Base-by-base conservation (phyloP, 2,888 invertebrate species). In the Dicycla oo region DNA sequence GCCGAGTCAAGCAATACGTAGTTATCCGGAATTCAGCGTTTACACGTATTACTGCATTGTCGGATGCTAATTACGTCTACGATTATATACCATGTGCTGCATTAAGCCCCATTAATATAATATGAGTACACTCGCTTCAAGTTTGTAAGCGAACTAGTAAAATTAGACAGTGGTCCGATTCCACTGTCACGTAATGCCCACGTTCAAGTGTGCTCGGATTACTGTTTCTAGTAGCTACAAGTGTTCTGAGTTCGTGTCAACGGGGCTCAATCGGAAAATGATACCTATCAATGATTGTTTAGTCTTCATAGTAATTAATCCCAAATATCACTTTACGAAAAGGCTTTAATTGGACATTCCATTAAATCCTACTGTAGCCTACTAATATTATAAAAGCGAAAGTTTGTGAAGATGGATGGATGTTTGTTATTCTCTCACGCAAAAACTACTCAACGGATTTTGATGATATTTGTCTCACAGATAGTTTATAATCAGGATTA, bases 141-240 rank as follows among this genome's bases (percentile, higher is more conserved):
- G 4, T 43, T 13, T 38, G 10, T 45, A 13, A 18, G 53, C 5
- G 6, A 53, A 10, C 15, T 11, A 40, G 15, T 74, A 43, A 20
- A 38, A 64, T 75, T 34, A 47, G 26, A 34, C 43, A 65, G 26
- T 26, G 1, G 13, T 23, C 30, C 47, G 20, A 74, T 63, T 62
- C 38, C 40, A 54, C 11, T 30, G 20, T 56, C 38, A 56, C 64
- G 34, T 73, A 73, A 49, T 57, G 6, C 23, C 15, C 26, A 65
- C 43, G 34, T 75, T 56, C 56, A 57, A 73, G 73, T 49, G 49
- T n/a, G 40, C 26, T 65, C 43, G 43, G 34, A 65, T 65, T 57
- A 49, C n/a, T 66, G 66, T 51, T 75, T 57, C n/a, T 43, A 75
- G 40, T 75, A 75, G 30, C 20, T 56, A 43, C 23, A 53, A 75